These are phyloP conservation scores for Syritta pipiens DNA, from an alignment of 2,888 invertebrate genomes.

Conservation along the genomic window DNA sequence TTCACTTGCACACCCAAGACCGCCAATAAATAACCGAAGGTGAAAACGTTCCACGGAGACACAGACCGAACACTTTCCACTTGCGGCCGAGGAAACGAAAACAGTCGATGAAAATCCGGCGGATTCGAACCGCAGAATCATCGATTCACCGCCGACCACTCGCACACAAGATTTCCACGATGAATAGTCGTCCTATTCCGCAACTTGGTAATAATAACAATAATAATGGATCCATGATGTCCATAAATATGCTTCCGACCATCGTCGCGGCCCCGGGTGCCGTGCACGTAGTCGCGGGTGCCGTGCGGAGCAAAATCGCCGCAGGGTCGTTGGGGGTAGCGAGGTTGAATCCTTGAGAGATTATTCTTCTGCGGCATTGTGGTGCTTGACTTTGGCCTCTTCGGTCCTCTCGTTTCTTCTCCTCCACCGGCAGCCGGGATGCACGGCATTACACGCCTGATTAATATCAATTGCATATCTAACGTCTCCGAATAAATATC, in stretches of 20 bases:
- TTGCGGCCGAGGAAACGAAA: conserved; percentile 29
- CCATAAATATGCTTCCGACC: conserved; percentile 59
- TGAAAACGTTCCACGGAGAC: conserved; percentile 62
- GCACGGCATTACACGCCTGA: conserved; percentile 71
- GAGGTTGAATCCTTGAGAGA: conserved; percentile 59
- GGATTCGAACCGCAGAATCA: conserved; percentile 50
- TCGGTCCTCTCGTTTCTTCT: too few relatives aligned
- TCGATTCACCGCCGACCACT: conserved; percentile 37
- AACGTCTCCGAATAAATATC: conserved; percentile 71
- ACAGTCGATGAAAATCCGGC: conserved; percentile 60
- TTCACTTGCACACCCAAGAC: conserved; percentile 38
- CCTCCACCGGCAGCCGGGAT: conserved; percentile 42
- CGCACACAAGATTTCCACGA: conserved; percentile 38
- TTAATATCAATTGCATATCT: conserved; percentile 72
- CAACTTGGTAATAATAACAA: conserved; percentile 65
- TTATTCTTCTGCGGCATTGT: conserved; percentile 47
- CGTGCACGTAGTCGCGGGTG: conserved; percentile 1
- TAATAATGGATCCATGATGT: conserved; percentile 67
- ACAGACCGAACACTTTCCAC: conserved; percentile 58
- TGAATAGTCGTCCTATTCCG: conserved; percentile 58
- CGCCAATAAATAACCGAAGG: conserved; percentile 62
- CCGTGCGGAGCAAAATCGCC: conserved; percentile 43
- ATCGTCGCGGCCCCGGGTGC: conserved; percentile 12
- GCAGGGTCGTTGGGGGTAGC: conserved; percentile 56
- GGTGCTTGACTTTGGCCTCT: conserved; percentile 59